Percentiles rank a stretch among this genome's conserved stretches.
phyloP scores from a whole-genome alignment of 1,140 invertebrate genomes.

The Atta texana region DNA sequence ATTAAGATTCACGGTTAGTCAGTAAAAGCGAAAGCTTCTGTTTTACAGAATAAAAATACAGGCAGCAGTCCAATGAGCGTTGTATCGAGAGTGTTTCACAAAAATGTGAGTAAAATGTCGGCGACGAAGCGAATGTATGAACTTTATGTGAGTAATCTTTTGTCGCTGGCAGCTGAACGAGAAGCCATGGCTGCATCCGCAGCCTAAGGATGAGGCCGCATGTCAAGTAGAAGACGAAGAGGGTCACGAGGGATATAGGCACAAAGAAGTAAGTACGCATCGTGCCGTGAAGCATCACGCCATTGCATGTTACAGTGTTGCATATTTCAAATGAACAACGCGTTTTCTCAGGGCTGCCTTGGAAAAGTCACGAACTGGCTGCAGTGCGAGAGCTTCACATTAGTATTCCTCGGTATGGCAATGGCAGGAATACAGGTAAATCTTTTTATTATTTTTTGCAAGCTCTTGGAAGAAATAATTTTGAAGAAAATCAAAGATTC shows the following conservation, averaged over 20 bases:
- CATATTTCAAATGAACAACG: background rate
- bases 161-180: constrained; percentile 76
- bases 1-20: background rate
- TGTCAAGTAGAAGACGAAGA: constrained; percentile 80
- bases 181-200: constrained; percentile 85
- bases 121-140: background rate
- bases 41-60: constrained; percentile 83
- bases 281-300: background rate
- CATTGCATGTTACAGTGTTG: background rate
- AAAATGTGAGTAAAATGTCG: constrained; percentile 79
- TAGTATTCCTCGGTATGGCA: constrained; percentile 79
- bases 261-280: constrained; percentile 79
- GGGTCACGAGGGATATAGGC: constrained; percentile 77
- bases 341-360: constrained; percentile 80
- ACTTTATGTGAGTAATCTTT: constrained; percentile 24
- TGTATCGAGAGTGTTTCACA: constrained; percentile 82
- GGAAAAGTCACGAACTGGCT: constrained; percentile 80
- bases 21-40: constrained; percentile 25
- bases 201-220: constrained; percentile 82
- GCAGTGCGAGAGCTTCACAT: constrained; percentile 79
- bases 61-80: constrained; percentile 85
- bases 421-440: constrained; percentile 81
- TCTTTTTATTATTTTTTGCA: background rate
- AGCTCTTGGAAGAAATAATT: background rate
- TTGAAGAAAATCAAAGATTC: background rate